Evolutionary conservation across 2,113 vertebrate genomes (phyloP), one percentile per base, ranked within the genome.

Genomic region (Chaenocephalus aceratus): DNA sequence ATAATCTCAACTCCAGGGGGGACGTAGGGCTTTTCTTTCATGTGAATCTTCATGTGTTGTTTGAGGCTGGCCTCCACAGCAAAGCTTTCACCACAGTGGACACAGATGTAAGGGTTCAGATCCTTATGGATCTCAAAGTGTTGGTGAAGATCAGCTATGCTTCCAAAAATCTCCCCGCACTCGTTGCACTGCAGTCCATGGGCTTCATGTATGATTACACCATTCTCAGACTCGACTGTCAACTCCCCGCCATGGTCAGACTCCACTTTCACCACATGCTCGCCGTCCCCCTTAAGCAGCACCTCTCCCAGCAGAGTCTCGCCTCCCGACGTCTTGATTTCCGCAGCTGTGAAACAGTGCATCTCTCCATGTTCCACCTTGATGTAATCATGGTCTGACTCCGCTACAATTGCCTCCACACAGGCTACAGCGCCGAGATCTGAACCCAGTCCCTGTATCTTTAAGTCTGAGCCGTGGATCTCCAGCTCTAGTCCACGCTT

Each of bases 81-180:
- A 81, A 96, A 96, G 84, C 94, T 95, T 72, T 96, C 95, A 1
- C 95, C 94, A 64, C 95, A 96, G 83, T 96, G 95, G 52, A 96
- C 91, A 72, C 95, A 96, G 72, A 95, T 95, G 82, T 95, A 96
- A 9, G 95, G 95, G 54, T 95, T 94, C 52, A 94, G 93, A 51
- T 94, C 94, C 74, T 95, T 95, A 71, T 96, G 95, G 72, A 96
- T 94, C 90, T 96, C 95, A 69, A 95, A 96, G 79, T 96, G 95
- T 84, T 96, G 94, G 76, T 96, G 95, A 65, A 96, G 94, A 78
- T 96, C 95, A 0, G 94, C 88, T 77, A 95, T 95, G 83, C 93
- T 95, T 80, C 93, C 91, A 54, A 95, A 96, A 64, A 96, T 95
- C 86, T 95, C 95, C 1, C 95, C 95, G 0, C 95, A 96, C 68